Percentiles rank a stretch among this genome's conserved stretches.
Evolutionary conservation across 2,113 vertebrate genomes (phyloP).

Genomic region (Mungos mungo): DNA sequence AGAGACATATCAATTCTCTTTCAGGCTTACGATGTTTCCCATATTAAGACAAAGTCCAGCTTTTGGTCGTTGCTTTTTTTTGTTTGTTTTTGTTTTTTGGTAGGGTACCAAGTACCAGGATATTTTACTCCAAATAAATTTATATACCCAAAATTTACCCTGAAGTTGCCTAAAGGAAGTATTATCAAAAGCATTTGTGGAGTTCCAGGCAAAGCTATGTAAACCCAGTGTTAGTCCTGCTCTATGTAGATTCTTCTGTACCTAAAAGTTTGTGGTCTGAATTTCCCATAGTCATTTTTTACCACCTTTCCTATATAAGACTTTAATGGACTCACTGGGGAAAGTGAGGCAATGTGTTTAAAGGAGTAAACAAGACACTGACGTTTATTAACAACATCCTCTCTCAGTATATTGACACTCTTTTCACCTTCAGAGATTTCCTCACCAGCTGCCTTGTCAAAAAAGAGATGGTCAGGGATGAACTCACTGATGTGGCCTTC

Average conservation of each 20-base stretch:
- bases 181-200: neutral
- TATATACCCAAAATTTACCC: neutral
- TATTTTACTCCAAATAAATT: constrained; percentile 47
- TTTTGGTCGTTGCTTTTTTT: neutral
- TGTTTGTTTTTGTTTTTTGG: neutral
- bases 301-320: constrained; percentile 47
- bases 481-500: neutral
- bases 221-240: neutral
- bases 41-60: neutral
- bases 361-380: constrained; percentile 18
- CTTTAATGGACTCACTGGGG: neutral
- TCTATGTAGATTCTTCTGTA: neutral
- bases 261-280: neutral
- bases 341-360: constrained; percentile 39
- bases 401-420: neutral
- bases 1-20: neutral
- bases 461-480: neutral
- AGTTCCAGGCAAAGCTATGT: neutral
- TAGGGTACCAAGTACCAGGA: neutral
- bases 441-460: neutral
- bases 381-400: constrained; percentile 41
- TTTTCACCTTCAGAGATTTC: constrained; percentile 25
- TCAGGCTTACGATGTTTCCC: neutral
- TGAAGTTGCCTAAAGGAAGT: constrained; percentile 9
- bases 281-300: neutral